Percentiles rank a stretch among this genome's conserved stretches.
phyloP scores from a whole-genome alignment of 1,140 invertebrate species.

The Orchestia grillus region DNA sequence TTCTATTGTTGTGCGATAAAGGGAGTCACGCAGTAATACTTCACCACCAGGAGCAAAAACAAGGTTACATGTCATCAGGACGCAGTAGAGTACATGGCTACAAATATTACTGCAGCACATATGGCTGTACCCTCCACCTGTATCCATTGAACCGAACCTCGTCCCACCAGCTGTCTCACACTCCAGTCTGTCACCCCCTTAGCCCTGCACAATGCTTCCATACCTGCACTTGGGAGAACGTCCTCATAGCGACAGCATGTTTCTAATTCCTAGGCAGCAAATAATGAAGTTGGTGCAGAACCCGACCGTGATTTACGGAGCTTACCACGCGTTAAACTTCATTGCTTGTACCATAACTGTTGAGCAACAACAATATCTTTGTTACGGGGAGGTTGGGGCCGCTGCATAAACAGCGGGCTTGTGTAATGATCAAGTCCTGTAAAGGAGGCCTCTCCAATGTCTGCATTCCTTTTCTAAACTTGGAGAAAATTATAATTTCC shows the following conservation, averaged over 20 bases:
- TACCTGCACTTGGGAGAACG: neutral
- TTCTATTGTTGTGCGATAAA: no score
- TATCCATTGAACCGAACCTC: no score
- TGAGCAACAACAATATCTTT: neutral
- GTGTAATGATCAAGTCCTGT: neutral
- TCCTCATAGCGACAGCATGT: neutral
- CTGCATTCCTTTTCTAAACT: neutral
- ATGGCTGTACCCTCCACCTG: no score
- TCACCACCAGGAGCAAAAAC: no score
- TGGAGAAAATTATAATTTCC: neutral
- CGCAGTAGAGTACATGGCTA: no score
- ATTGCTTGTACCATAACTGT: slow-evolving; percentile 1
- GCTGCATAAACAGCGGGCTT: neutral
- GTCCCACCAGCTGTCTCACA: neutral
- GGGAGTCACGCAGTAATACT: neutral
- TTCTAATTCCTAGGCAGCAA: neutral
- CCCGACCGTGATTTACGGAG: neutral
- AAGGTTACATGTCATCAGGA: no score
- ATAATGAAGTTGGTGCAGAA: neutral
- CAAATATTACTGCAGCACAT: no score
- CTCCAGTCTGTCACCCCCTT: neutral
- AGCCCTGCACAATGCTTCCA: neutral
- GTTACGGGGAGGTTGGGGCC: neutral
- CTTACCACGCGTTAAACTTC: neutral
- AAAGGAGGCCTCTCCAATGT: neutral